Base-by-base conservation (phyloP, 2,888 invertebrate genomes). In the Byasa hedistus region DNA sequence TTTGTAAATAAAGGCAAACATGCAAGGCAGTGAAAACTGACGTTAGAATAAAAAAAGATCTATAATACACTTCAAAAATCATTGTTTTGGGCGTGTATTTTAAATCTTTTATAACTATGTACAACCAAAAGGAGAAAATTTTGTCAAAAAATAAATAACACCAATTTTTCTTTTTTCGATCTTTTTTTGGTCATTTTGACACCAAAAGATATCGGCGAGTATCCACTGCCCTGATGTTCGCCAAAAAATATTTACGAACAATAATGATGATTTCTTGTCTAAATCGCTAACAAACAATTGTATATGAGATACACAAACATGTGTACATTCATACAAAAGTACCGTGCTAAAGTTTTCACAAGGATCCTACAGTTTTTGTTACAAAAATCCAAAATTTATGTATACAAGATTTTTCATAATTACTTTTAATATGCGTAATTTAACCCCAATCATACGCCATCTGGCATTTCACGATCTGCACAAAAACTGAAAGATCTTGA, bases 301-400 rank as follows among this genome's bases (percentile, higher is more conserved):
- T 73, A 79, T 77, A 79, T 70, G 74, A 68, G 69, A 81, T 88
- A 87, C 80, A 87, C 87, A 89, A 89, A 89, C 76, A 57, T 79
- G 84, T 88, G 89, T 89, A 89, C 76, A 87, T 75, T 68, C 48
- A 78, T 79, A 66, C 56, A 79, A 84, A 83, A 80, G 77, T 79
- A 75, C 32, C 68, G 71, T 17, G 5, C 17, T 23, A 23, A 17
- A 59, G 23, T 10, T 44, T 22, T 4, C 36, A 17, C 8, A 59
- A 23, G 24, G 22, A 7, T 15, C 15, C 17, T 21, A 58, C 7
- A 55, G 23, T 24, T 23, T 55, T 17, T 55, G 55, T 55, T 23
- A 55, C 24, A 5, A 55, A 22, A 22, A 15, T 22, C 22, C 17
- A 57, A 39, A 39, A 39, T 1, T 32, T 0, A 7, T 32, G 32